Conservation (phyloP, 92 coral and sea anemone genomes). For the Diadumene lineata region DNA sequence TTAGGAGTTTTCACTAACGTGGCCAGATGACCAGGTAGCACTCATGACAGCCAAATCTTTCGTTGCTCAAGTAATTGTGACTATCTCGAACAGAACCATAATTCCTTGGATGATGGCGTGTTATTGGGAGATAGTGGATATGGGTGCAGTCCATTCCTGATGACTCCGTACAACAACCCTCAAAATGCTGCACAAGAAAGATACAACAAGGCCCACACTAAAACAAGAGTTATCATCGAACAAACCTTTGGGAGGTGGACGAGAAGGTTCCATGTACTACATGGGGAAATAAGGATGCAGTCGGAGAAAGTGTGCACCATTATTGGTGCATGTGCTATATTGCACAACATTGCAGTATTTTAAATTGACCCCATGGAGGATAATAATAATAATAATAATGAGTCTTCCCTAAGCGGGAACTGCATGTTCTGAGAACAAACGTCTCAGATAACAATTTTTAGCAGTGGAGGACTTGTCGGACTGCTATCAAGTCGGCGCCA, state of each 20-base stretch:
- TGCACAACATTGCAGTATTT: background rate
- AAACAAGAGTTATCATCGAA: background rate
- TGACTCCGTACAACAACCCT: slow-evolving; percentile 58
- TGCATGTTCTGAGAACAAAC: too few relatives aligned
- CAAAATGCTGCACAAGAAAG: slow-evolving; percentile 30
- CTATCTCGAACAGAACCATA: slow-evolving; percentile 33
- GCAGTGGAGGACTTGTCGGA: too few relatives aligned
- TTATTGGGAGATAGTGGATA: slow-evolving; percentile 65
- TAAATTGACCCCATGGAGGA: background rate
- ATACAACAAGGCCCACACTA: slow-evolving; percentile 18
- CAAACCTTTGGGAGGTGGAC: background rate
- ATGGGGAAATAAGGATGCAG: background rate
- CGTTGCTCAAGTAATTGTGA: slow-evolving; percentile 26
- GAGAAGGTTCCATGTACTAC: background rate
- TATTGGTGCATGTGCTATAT: background rate
- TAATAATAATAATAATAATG: too few relatives aligned
- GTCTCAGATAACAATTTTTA: too few relatives aligned
- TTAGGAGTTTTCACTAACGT: slow-evolving; percentile 68
- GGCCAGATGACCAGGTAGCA: slow-evolving; percentile 74
- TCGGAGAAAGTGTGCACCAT: background rate
- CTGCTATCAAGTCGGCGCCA: too few relatives aligned
- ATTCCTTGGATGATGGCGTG: slow-evolving; percentile 61
- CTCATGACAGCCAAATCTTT: slow-evolving; percentile 67
- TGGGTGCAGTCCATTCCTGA: slow-evolving; percentile 51
- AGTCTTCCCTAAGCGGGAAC: too few relatives aligned